Percentiles rank a stretch among this genome's conserved stretches.
These are phyloP conservation scores for Caranx ignobilis DNA, from an alignment of 2,113 vertebrate species.

Conservation along the genomic window DNA sequence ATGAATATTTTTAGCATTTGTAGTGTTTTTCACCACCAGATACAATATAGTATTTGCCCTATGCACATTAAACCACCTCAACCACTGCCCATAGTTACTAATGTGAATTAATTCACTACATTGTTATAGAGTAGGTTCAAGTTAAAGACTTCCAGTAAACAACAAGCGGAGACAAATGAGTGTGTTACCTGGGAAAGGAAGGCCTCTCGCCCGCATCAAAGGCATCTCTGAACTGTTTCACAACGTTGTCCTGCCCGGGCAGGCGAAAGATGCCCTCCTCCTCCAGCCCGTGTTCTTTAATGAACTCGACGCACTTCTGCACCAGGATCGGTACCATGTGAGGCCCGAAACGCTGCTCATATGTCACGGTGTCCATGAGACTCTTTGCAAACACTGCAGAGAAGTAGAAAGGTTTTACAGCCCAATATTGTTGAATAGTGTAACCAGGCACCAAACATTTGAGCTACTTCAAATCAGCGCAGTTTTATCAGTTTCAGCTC, in stretches of 20 bases:
- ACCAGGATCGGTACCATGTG: slow-evolving; percentile 92
- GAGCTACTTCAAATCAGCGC: neutral
- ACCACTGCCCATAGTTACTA: neutral
- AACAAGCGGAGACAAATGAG: too few species aligned
- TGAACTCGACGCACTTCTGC: slow-evolving; percentile 93
- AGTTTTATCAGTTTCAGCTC: neutral
- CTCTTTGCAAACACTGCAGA: slow-evolving; percentile 90
- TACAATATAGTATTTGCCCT: neutral
- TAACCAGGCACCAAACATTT: neutral
- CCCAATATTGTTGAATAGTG: neutral
- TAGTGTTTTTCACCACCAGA: neutral
- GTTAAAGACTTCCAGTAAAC: too few species aligned
- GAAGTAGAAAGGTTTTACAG: neutral
- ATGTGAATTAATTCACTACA: neutral
- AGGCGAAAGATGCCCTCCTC: slow-evolving; percentile 98
- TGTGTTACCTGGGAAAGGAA: slow-evolving; percentile 88
- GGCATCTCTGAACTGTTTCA: slow-evolving; percentile 92
- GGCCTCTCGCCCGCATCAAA: slow-evolving; percentile 96
- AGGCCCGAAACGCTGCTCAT: slow-evolving; percentile 90
- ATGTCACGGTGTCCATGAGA: slow-evolving; percentile 88
- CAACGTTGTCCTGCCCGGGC: slow-evolving; percentile 95
- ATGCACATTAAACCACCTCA: neutral
- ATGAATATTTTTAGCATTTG: neutral
- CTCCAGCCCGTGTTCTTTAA: slow-evolving; percentile 86
- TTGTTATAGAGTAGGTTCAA: too few species aligned